Percentiles rank a stretch among this genome's conserved stretches.
Conservation (phyloP, 2,888 invertebrate genomes). For the Shargacucullia verbasci region DNA sequence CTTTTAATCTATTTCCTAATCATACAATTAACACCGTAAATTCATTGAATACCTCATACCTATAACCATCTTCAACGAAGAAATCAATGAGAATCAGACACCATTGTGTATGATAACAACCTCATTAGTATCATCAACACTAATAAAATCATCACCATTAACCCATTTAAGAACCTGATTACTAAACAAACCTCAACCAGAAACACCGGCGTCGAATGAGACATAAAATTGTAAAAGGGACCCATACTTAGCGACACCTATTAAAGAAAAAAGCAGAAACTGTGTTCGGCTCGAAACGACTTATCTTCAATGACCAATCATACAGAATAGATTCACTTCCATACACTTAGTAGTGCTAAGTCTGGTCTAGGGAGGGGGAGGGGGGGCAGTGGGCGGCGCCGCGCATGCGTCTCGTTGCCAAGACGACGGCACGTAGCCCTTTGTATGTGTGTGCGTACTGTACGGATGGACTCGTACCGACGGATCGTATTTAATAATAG, state of each 20-base stretch:
- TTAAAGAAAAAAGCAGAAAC: conserved; percentile 42
- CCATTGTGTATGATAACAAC: conserved; percentile 2
- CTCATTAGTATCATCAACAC: conserved; percentile 6
- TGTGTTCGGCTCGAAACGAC: conserved; percentile 37
- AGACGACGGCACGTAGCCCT: conserved; percentile 89
- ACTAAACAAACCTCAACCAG: conserved; percentile 1
- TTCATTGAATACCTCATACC: not conserved
- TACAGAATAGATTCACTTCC: conserved; percentile 70
- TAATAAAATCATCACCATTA: conserved; percentile 5
- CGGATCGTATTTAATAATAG: conserved; percentile 58
- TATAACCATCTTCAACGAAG: conserved; percentile 1
- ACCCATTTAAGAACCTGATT: conserved; percentile 1
- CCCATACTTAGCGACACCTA: conserved; percentile 34
- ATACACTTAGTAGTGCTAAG: conserved; percentile 61
- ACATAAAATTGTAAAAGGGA: conserved; percentile 30
- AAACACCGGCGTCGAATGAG: conserved; percentile 17
- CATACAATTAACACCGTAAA: not conserved
- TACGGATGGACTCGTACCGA: conserved; percentile 43
- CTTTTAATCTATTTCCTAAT: too few species aligned
- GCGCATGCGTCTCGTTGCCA: conserved; percentile 90
- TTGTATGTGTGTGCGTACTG: conserved; percentile 68
- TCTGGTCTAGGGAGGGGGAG: conserved; percentile 64
- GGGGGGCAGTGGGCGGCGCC: conserved; percentile 83
- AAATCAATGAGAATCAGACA: not conserved
- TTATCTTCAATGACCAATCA: conserved; percentile 78